These are phyloP conservation scores for Sisyra terminalis DNA, from an alignment of 2,888 invertebrate species.

Conservation along the genomic window DNA sequence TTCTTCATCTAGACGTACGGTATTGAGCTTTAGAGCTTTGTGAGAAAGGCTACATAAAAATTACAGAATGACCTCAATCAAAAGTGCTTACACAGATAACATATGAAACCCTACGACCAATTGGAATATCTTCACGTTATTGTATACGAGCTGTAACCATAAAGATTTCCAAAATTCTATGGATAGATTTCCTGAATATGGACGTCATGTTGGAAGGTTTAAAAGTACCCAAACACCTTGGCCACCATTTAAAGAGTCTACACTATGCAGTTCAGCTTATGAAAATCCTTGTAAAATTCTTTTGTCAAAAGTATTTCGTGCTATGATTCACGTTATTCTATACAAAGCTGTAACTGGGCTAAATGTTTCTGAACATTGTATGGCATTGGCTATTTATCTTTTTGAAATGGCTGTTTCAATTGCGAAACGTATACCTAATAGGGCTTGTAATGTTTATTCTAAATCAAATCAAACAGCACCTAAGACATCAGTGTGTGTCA, in stretches of 20 bases:
- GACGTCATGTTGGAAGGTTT: constrained; percentile 21
- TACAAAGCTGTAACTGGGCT: constrained; percentile 66
- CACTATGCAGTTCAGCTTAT: constrained; percentile 42
- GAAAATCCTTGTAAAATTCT: constrained; percentile 48
- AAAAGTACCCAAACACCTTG: constrained; percentile 31
- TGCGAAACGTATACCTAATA: constrained; percentile 25
- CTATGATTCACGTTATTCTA: constrained; percentile 63
- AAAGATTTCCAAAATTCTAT: constrained; percentile 87
- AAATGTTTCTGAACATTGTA: constrained; percentile 69
- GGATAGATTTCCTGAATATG: constrained; percentile 76
- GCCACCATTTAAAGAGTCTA: constrained; percentile 68
- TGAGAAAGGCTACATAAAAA: too few species aligned
- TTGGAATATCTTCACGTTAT: constrained; percentile 91
- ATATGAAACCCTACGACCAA: too few species aligned
- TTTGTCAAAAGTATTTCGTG: constrained; percentile 46
- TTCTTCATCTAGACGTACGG: too few species aligned
- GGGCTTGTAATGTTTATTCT: constrained; percentile 12
- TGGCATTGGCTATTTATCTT: constrained; percentile 73
- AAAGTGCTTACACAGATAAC: too few species aligned
- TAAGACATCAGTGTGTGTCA: too few species aligned
- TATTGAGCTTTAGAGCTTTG: too few species aligned
- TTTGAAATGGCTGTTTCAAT: constrained; percentile 63
- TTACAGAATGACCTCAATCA: too few species aligned
- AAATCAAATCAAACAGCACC: too few species aligned
- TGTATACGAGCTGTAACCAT: constrained; percentile 72